These are phyloP conservation scores for Streptopelia turtur DNA, from an alignment of 2,797 vertebrate species.

Conservation along the genomic window DNA sequence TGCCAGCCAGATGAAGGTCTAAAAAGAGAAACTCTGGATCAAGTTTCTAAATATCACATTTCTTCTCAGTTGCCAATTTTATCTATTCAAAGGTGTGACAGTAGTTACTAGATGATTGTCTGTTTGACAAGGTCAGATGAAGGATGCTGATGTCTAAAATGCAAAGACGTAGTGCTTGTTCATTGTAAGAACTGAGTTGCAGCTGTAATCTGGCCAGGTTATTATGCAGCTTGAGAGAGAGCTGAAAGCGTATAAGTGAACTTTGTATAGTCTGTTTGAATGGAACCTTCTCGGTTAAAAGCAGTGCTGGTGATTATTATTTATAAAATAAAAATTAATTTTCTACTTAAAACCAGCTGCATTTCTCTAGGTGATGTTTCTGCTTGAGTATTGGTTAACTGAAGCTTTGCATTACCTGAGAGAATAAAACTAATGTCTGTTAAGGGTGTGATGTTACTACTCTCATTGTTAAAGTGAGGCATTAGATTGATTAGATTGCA, in stretches of 20 bases:
- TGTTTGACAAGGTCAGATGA: slow-evolving; percentile 62
- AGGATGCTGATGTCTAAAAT: slow-evolving; percentile 21
- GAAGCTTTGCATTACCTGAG: neutral
- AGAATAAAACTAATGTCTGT: neutral
- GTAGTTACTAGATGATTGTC: slow-evolving; percentile 74
- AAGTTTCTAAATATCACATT: slow-evolving; percentile 79
- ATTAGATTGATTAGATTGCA: neutral
- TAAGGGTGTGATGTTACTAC: neutral
- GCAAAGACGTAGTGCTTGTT: neutral
- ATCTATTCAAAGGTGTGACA: slow-evolving; percentile 77
- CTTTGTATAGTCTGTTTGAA: neutral
- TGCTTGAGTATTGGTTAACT: neutral
- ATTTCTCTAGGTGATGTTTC: neutral
- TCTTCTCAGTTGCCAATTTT: slow-evolving; percentile 74
- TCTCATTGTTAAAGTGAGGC: neutral
- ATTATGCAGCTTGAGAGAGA: neutral
- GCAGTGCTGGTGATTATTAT: neutral
- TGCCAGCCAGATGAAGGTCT: slow-evolving; percentile 76
- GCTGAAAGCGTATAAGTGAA: neutral
- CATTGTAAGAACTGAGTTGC: neutral
- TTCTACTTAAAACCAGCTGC: neutral
- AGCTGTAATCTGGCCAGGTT: neutral
- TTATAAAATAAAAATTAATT: neutral
- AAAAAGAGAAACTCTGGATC: slow-evolving; percentile 79
- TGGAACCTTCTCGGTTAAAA: neutral